Base-by-base conservation (phyloP, 2,797 vertebrate species). In the Sebastes taczanowskii region DNA sequence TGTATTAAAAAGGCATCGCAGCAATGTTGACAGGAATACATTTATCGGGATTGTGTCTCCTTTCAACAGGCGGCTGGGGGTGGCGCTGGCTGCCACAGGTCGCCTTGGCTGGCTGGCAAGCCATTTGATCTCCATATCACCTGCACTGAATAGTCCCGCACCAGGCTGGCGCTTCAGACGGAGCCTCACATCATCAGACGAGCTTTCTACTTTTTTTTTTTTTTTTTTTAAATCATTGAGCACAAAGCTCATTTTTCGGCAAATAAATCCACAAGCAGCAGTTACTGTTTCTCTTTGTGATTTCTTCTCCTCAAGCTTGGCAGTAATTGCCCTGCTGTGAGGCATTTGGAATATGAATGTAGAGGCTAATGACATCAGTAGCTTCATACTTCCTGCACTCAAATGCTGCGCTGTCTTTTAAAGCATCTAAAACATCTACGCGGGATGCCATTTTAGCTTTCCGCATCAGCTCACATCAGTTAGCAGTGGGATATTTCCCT, bases 11-110 rank as follows among this genome's bases (percentile, higher is more conserved):
- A 94, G 91, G 91, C 92, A 93, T 91, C 80, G 89, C 91, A 90
- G 92, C 93, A 91, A 93, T 95, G 94, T 95, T 96, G 95, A 95
- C 94, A 95, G 92, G 94, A 95, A 95, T 95, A 94, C 93, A 92
- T 95, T 96, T 95, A 95, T 96, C 76, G 92, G 92, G 94, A 96
- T 96, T 90, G 91, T 94, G 91, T 95, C 94, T 88, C 82, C 88
- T 95, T 96, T 94, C 95, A 94, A 88, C 92, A 88, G 92, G 93
- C 92, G 88, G 89, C 91, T 88, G 68, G 85, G 85, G 88, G 93
- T 83, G 86, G 83, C 82, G 84, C 89, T 91, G 89, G 85, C 90
- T 85, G 83, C 91, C 89, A 82, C 90, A 86, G 90, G 92, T 93
- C 89, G 81, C 81, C 81, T 83, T 22, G 89, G 89, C 84, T 83